Conservation (phyloP, 1,140 invertebrate genomes). For the Magallana ariakensis region DNA sequence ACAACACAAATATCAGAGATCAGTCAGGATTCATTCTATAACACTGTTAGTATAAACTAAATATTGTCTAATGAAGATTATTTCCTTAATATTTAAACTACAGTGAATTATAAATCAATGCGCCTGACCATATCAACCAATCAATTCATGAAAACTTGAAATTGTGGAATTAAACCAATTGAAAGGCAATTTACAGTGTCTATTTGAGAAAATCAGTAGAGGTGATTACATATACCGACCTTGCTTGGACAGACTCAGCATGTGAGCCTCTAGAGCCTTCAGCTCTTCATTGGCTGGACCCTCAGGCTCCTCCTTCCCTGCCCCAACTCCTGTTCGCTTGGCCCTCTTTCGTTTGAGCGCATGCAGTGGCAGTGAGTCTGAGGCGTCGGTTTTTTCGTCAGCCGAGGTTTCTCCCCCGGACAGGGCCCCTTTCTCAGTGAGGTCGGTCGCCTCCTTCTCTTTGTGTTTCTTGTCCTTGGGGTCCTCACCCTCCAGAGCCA, state of each 20-base stretch:
- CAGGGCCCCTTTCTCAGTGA: slow-evolving; percentile 55
- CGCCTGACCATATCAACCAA: no score
- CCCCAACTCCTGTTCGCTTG: slow-evolving; percentile 53
- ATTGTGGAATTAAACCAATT: no score
- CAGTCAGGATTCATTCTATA: background rate
- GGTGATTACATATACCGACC: slow-evolving; percentile 53
- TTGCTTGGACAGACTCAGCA: slow-evolving; percentile 75
- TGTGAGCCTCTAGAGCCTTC: slow-evolving; percentile 77
- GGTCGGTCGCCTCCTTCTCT: slow-evolving; percentile 53
- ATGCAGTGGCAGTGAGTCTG: slow-evolving; percentile 53
- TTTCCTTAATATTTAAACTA: no score
- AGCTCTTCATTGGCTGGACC: slow-evolving; percentile 75
- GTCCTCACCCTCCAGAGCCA: slow-evolving; percentile 62
- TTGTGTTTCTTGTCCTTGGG: slow-evolving; percentile 53
- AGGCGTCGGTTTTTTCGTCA: slow-evolving; percentile 38
- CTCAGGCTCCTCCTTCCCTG: slow-evolving; percentile 66
- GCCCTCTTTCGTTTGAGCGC: slow-evolving; percentile 69
- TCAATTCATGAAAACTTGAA: no score
- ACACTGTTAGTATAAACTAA: no score
- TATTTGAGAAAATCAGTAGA: no score
- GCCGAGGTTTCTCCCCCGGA: slow-evolving; percentile 55
- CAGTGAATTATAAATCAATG: no score
- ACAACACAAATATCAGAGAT: slow-evolving; percentile 14
- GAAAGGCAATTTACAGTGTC: no score
- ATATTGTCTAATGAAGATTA: no score